phyloP scores from a whole-genome alignment of 2,113 vertebrate genomes.

The Oreotrochilus melanogaster region DNA sequence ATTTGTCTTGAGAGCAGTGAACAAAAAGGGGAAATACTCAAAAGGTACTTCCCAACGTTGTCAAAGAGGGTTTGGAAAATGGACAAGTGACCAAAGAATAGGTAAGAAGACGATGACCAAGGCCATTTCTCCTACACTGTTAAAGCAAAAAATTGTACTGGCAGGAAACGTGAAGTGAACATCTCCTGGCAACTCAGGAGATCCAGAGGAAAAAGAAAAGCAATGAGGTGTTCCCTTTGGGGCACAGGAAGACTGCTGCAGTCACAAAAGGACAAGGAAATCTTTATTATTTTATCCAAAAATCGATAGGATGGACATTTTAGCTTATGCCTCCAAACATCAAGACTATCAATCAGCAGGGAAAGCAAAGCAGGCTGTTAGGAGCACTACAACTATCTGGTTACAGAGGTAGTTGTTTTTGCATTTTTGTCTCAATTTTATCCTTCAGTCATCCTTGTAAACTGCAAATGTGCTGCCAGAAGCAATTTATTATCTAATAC shows the following conservation, averaged over 20 bases:
- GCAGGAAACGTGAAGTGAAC: not conserved
- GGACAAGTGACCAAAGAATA: not conserved
- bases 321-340: not conserved
- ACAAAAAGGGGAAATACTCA: not conserved
- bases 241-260: not conserved
- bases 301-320: not conserved
- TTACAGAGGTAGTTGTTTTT: not conserved
- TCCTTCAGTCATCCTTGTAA: conserved; percentile 10
- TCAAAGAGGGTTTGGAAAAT: not conserved
- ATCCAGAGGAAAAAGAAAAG: not conserved
- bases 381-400: not conserved
- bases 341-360: not conserved
- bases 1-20: not conserved
- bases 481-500: not conserved
- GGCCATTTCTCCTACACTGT: not conserved
- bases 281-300: not conserved
- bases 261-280: not conserved
- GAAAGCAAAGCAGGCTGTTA: not conserved
- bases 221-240: not conserved
- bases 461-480: conserved; percentile 5
- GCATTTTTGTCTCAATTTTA: not conserved
- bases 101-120: not conserved
- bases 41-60: not conserved
- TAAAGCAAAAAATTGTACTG: not conserved
- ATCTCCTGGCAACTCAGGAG: not conserved